Percentiles rank a stretch among this genome's conserved stretches.
These are phyloP conservation scores for Zaprionus lineosus DNA, from an alignment of 2,888 invertebrate species.

Conservation along the genomic window DNA sequence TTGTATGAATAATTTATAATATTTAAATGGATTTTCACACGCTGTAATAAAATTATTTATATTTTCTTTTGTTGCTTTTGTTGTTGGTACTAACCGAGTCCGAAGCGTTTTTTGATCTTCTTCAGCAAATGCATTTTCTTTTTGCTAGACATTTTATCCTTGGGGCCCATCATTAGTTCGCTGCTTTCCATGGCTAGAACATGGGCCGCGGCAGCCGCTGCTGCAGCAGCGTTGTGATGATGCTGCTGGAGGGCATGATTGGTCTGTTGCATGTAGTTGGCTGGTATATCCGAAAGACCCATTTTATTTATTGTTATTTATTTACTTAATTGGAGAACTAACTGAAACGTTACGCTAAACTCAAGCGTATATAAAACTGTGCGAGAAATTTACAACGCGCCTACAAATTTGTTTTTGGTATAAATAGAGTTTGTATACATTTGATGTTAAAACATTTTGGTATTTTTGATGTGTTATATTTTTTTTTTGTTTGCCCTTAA, in stretches of 20 bases:
- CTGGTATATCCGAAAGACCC: slow-evolving; percentile 80
- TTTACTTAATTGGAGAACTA: slow-evolving; percentile 23
- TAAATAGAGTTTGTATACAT: slow-evolving; percentile 40
- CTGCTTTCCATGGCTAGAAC: slow-evolving; percentile 76
- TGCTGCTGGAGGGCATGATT: slow-evolving; percentile 49
- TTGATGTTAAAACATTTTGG: slow-evolving; percentile 64
- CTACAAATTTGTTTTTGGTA: slow-evolving; percentile 46
- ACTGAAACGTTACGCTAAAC: slow-evolving; percentile 26
- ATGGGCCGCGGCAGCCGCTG: slow-evolving; percentile 62
- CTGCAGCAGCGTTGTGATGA: slow-evolving; percentile 35
- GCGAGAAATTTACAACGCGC: slow-evolving; percentile 36
- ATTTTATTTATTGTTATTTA: slow-evolving; percentile 44
- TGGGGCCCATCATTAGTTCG: slow-evolving; percentile 69
- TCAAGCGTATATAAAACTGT: slow-evolving; percentile 23
- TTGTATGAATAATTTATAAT: slow-evolving; percentile 56
- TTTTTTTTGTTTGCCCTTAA: slow-evolving; percentile 38
- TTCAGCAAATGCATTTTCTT: slow-evolving; percentile 94
- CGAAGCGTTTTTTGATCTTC: slow-evolving; percentile 94
- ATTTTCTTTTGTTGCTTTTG: neutral
- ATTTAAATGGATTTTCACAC: slow-evolving; percentile 55
- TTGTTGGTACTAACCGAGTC: slow-evolving; percentile 88
- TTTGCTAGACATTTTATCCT: slow-evolving; percentile 80
- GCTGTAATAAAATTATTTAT: slow-evolving; percentile 36
- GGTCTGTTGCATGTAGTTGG: slow-evolving; percentile 73
- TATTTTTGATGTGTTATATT: slow-evolving; percentile 31